phyloP scores from a whole-genome alignment of 2,113 vertebrate genomes.

The Cinclus mexicanus region DNA sequence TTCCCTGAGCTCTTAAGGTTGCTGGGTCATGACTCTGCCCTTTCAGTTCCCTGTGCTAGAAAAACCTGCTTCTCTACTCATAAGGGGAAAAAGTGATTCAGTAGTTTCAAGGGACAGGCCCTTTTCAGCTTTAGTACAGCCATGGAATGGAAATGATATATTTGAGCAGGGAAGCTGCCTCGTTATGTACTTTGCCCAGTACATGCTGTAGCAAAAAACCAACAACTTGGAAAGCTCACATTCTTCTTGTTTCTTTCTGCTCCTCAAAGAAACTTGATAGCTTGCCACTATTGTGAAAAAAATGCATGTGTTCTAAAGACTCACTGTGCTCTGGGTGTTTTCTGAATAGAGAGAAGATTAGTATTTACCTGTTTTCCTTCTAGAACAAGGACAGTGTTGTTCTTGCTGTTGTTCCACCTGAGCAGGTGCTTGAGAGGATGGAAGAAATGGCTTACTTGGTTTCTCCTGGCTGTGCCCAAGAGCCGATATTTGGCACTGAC shows the following conservation, averaged over 20 bases:
- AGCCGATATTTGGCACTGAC: background rate
- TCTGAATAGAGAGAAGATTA: background rate
- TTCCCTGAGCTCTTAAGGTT: background rate
- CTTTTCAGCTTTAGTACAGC: background rate
- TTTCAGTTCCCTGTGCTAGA: background rate
- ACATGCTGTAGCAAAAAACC: background rate
- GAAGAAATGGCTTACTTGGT: background rate
- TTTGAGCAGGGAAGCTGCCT: background rate
- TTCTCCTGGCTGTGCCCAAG: background rate
- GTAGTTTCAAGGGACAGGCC: background rate
- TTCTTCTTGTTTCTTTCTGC: background rate
- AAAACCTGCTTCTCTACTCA: background rate
- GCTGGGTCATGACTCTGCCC: too few species aligned
- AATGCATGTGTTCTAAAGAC: background rate
- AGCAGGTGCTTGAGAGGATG: background rate
- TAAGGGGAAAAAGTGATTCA: background rate
- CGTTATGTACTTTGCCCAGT: background rate
- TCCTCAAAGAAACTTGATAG: background rate
- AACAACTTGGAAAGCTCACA: background rate
- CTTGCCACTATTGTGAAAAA: fast-evolving
- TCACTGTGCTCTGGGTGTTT: background rate
- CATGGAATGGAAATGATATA: background rate
- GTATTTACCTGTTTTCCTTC: background rate
- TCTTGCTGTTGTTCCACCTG: background rate
- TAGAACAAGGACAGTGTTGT: background rate